Evolutionary conservation across 2,797 vertebrate genomes (phyloP).

Genomic region (Pygocentrus nattereri): DNA sequence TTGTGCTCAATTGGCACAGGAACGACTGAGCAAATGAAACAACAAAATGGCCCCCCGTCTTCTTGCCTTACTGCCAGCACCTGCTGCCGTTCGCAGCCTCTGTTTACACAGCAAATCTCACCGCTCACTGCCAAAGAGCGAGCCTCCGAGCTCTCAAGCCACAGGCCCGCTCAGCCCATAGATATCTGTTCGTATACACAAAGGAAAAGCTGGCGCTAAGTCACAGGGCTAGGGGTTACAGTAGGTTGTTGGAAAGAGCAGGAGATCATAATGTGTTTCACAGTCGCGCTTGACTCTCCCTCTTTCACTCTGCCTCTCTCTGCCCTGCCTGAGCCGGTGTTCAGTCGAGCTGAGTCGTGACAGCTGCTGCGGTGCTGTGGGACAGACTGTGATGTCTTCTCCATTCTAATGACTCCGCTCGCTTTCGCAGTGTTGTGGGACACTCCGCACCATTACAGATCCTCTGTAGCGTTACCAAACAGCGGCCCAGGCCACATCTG

Average conservation of each 20-base stretch:
- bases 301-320: constrained; percentile 32
- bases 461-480: constrained; percentile 37
- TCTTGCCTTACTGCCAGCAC: constrained; percentile 52
- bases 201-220: not conserved
- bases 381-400: constrained; percentile 49
- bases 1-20: constrained; percentile 42
- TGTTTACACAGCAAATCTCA: constrained; percentile 51
- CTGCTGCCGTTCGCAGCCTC: constrained; percentile 43
- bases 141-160: not conserved
- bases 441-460: constrained; percentile 40
- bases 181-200: no score
- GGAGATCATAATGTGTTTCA: constrained; percentile 48
- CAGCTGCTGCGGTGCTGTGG: constrained; percentile 56
- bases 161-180: constrained; percentile 5
- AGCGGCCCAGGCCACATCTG: constrained; percentile 45
- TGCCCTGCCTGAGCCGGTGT: constrained; percentile 17
- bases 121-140: constrained; percentile 6
- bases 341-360: constrained; percentile 45
- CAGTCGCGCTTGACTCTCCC: constrained; percentile 39
- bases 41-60: constrained; percentile 50
- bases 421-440: constrained; percentile 45
- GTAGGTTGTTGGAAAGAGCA: constrained; percentile 33
- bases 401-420: constrained; percentile 56
- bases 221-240: constrained; percentile 31
- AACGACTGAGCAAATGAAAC: constrained; percentile 46